Base-by-base conservation (phyloP, 1,140 invertebrate genomes). In the Nebria ingens region DNA sequence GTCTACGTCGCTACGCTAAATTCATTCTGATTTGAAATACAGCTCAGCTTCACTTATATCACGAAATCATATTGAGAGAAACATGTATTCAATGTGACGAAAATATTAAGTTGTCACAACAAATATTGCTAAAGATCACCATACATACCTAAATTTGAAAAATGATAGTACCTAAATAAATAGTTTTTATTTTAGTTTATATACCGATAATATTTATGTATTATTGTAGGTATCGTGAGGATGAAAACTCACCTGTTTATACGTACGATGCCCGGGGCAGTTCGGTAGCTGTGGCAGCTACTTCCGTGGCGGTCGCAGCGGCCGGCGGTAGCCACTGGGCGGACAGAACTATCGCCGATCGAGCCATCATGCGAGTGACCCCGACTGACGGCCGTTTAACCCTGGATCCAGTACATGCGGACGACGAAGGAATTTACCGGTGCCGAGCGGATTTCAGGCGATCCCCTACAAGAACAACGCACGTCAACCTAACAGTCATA, bases 401-500 rank as follows among this genome's bases (percentile, higher is more conserved):
- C 51, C 71, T 78, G 12, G 67, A 70, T 25, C 65, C 64, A 15
- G 70, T 75, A 20, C 77, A 82, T 2, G 77, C 79, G 1, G 68
- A 73, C 38, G 74, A 89, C 62, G 78, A 81, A 53, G 85, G 81
- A 0, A 62, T 85, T 12, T 89, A 87, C 65, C 76, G 83, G 55
- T 90, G 87, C 65, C 71, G 85, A 21, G 84, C 88, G 1, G 86
- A 90, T 69, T 90, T 87, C 68, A 70, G 76, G 34, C 76, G 81
- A 23, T 83, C 83, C 4, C 83, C 84, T 0, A 87, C 86, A 0
- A 79, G 79, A 64, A 86, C 86, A 65, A 79, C 79, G 52, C 79
- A 82, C 38, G 80, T 88, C 61, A 85, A 86, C 68, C 69, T 90
- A 19, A 82, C 81, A 56, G 79, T 89, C 55, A 81, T 87, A 59